Conservation (phyloP, 2,797 vertebrate species). For the Ctenopoma kingsleyae region DNA sequence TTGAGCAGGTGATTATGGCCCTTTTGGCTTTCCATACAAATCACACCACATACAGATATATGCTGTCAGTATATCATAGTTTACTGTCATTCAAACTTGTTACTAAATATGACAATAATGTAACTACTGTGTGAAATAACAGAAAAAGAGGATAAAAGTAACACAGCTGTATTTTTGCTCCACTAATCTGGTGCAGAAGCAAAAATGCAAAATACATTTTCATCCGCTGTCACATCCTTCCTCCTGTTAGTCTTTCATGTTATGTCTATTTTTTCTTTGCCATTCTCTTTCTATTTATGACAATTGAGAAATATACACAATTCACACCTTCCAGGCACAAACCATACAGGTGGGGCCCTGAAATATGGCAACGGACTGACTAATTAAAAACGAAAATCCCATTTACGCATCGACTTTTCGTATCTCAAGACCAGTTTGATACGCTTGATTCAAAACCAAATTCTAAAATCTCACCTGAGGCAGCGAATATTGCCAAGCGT, state of each 20-base stretch:
- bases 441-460: constrained; percentile 65
- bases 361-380: constrained; percentile 47
- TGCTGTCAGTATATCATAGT: background rate
- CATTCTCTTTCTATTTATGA: constrained; percentile 37
- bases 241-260: no score
- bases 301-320: constrained; percentile 55
- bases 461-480: constrained; percentile 73
- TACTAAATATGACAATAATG: background rate
- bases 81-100: background rate
- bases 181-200: background rate
- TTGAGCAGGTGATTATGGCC: background rate
- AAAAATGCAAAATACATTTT: constrained; percentile 7
- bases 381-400: constrained; percentile 77
- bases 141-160: no score
- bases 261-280: constrained; percentile 18
- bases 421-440: constrained; percentile 60
- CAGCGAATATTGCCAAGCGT: constrained; percentile 54
- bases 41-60: background rate
- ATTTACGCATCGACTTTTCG: constrained; percentile 62
- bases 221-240: constrained; percentile 35
- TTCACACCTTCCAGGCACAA: constrained; percentile 34
- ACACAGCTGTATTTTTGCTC: background rate
- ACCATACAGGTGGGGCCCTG: constrained; percentile 47
- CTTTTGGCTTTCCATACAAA: background rate
- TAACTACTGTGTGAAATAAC: background rate